phyloP scores from a whole-genome alignment of 1,140 invertebrate genomes.

The Odontomachus brunneus region DNA sequence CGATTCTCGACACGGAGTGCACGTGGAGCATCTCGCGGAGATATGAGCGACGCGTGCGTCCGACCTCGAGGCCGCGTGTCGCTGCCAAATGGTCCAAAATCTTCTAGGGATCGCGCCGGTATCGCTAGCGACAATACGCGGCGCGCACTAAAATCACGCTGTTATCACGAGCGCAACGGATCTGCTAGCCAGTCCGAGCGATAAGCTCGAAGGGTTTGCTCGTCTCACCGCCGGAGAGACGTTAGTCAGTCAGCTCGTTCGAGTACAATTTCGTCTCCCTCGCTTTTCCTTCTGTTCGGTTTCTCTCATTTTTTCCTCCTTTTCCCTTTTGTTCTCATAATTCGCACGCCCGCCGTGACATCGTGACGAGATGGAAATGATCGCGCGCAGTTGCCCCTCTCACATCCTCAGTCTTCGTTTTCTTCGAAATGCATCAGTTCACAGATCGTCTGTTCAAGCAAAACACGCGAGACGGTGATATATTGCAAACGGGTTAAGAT shows the following conservation, averaged over 20 bases:
- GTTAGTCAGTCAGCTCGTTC: constrained; percentile 32
- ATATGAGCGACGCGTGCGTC: constrained; percentile 3
- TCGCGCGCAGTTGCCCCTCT: not conserved
- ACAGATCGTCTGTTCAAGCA: too few relatives aligned
- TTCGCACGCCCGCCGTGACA: constrained; percentile 19
- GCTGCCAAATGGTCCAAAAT: constrained; percentile 68
- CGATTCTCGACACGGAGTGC: not conserved
- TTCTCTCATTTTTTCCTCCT: too few relatives aligned
- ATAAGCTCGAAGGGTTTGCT: constrained; percentile 67
- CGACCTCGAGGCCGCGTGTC: constrained; percentile 49
- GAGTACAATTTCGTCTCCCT: constrained; percentile 18
- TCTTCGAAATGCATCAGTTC: too few relatives aligned
- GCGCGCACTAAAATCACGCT: constrained; percentile 62
- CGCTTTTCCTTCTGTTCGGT: not conserved
- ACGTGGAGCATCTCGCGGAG: not conserved
- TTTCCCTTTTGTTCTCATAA: not conserved
- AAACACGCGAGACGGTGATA: too few relatives aligned
- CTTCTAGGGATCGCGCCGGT: constrained; percentile 65
- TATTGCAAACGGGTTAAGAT: too few relatives aligned
- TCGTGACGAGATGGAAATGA: constrained; percentile 48
- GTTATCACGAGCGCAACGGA: constrained; percentile 59
- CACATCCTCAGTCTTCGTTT: not conserved
- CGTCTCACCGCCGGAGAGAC: constrained; percentile 19
- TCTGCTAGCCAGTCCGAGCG: constrained; percentile 62
- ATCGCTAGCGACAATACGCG: constrained; percentile 17